Base-by-base conservation (phyloP, 2,113 vertebrate species). In the Pseudois nayaur region DNA sequence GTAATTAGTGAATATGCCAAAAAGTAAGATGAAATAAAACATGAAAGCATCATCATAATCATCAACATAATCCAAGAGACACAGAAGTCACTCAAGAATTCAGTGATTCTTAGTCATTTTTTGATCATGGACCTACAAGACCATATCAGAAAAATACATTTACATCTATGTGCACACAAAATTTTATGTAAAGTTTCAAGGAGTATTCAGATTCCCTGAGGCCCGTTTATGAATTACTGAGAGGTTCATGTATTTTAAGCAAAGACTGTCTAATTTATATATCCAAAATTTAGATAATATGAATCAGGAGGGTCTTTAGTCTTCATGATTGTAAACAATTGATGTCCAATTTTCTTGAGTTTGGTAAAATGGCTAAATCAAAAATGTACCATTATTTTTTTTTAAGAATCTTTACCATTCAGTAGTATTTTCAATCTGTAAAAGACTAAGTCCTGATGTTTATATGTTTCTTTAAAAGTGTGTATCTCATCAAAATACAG, bases 401-500 rank as follows among this genome's bases (percentile, higher is more conserved):
- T 33, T 19, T 25, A 90, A 92, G 33, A 67, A 33, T 29, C 16
- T 62, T 67, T 96, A 92, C 50, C 31, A 95, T n/a, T 88, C 79
- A 64, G 5, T 2, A 55, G 12, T 54, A 60, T 2, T 33, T 4
- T 45, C 84, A 87, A 71, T 8, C 23, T 12, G 92, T 60, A 86
- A 96, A 98, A 97, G 91, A 8, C 36, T 93, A 96, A 93, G 76
- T 94, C 33, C 43, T 84, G n/a, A 55, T 19, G 2, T 54, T 90
- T 87, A 57, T 45, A 8, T 48, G 19, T 79, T 78, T 85, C 90
- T 97, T 97, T 81, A 96, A 97, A 97, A 71, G 76, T 67, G 92
- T 0, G 8, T 91, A 78, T 97, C 54, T 98, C 97, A 98, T 96
- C 92, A 94, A 97, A 97, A 92, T 57, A 97, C 57, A 97, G 84